A percentile compares a stretch with the other conserved stretches of the same genome.
These are phyloP conservation scores for Odontophorus gujanensis DNA, from an alignment of 2,113 vertebrate genomes.

Conservation along the genomic window DNA sequence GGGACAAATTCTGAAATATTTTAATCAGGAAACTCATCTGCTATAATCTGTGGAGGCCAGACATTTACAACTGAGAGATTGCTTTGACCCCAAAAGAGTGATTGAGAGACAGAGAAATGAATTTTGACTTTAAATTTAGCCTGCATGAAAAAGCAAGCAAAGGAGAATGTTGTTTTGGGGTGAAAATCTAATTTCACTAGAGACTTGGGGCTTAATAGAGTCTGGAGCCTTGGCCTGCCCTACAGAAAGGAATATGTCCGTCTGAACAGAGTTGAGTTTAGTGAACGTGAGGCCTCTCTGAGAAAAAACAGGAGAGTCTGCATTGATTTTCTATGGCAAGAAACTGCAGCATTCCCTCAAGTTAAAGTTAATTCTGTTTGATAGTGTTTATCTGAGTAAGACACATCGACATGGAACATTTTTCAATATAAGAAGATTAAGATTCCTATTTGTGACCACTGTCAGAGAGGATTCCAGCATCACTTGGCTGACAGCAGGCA, in stretches of 20 bases:
- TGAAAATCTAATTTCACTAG: background rate
- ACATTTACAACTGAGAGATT: background rate
- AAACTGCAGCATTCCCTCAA: background rate
- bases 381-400: slow-evolving; percentile 56
- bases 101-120: slow-evolving; percentile 12
- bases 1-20: background rate
- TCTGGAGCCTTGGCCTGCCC: background rate
- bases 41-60: background rate
- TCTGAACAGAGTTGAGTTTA: background rate
- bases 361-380: slow-evolving; percentile 41
- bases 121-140: slow-evolving; percentile 15
- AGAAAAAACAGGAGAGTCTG: background rate
- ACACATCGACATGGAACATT: slow-evolving; percentile 31
- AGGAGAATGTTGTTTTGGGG: background rate
- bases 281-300: background rate
- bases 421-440: slow-evolving; percentile 8
- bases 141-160: background rate
- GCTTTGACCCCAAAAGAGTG: background rate
- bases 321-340: background rate
- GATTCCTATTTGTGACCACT: slow-evolving; percentile 29
- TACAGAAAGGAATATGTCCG: background rate
- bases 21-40: background rate
- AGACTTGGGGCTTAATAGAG: background rate
- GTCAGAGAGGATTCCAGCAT: slow-evolving; percentile 15
- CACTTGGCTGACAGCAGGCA: background rate